A percentile compares a stretch with the other conserved stretches of the same genome.
These are phyloP conservation scores for Anarsia innoxiella DNA, from an alignment of 2,888 invertebrate species.

Conservation along the genomic window DNA sequence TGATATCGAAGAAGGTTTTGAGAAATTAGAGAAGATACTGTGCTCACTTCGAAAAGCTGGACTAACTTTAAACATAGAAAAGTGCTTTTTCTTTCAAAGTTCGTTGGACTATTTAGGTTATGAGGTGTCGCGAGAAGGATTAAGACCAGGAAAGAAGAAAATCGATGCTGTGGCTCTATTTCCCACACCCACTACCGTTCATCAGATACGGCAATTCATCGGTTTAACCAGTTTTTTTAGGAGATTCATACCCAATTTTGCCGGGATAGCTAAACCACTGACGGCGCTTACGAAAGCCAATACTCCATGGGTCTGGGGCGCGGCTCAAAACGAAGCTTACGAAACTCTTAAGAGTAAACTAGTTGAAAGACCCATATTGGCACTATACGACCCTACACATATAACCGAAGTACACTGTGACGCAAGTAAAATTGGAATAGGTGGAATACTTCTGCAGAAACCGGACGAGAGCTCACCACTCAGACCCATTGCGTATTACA, in stretches of 20 bases:
- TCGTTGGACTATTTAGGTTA: conserved; percentile 7
- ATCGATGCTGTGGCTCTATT: conserved; percentile 22
- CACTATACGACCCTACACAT: conserved; percentile 9
- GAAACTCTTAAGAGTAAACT: conserved; percentile 3
- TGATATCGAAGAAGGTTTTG: background rate
- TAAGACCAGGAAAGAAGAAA: conserved; percentile 5
- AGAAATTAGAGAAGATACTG: background rate
- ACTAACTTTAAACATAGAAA: conserved; percentile 5
- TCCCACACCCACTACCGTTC: conserved; percentile 19
- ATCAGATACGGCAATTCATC: conserved; percentile 26
- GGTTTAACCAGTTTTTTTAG: conserved; percentile 24
- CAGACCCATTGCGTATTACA: conserved; percentile 25
- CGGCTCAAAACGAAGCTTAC: conserved; percentile 10
- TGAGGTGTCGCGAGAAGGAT: conserved; percentile 3
- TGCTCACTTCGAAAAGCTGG: background rate
- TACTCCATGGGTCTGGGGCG: conserved; percentile 9
- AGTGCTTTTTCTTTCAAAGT: conserved; percentile 3
- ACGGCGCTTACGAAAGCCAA: conserved; percentile 9
- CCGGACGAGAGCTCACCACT: background rate
- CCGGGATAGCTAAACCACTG: conserved; percentile 10
- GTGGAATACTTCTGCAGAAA: conserved; percentile 25
- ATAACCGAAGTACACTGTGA: conserved; percentile 16
- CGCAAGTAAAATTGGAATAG: conserved; percentile 25
- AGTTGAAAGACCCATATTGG: conserved; percentile 8
- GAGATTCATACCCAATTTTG: conserved; percentile 20